These are phyloP conservation scores for Phymanthus crucifer DNA, from an alignment of 92 coral and sea anemone species.

Conservation along the genomic window DNA sequence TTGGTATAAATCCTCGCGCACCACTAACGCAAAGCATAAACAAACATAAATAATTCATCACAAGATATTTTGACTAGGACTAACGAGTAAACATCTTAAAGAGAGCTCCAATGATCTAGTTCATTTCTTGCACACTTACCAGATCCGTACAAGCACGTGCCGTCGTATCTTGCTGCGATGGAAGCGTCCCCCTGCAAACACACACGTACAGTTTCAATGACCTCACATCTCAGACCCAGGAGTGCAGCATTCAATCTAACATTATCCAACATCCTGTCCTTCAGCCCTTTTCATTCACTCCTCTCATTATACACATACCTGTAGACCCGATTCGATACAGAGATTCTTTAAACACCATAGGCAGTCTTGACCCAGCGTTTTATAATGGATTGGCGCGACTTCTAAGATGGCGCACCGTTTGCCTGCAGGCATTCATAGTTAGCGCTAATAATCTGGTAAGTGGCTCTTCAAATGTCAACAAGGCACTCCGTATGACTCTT, in stretches of 20 bases:
- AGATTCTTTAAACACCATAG: neutral
- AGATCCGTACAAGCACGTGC: neutral
- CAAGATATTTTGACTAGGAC: neutral
- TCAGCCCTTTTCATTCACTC: neutral
- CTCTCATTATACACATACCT: conserved; percentile 1
- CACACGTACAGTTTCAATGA: neutral
- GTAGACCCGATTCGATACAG: neutral
- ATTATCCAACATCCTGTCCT: neutral
- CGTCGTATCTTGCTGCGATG: neutral
- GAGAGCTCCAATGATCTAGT: neutral
- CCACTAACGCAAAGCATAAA: too few relatives aligned
- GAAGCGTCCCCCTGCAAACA: neutral
- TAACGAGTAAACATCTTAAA: neutral
- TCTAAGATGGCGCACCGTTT: neutral
- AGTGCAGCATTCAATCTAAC: neutral
- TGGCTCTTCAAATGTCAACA: conserved; percentile 19
- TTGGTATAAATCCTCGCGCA: too few relatives aligned
- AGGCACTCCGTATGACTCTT: conserved; percentile 5
- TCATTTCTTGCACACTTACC: neutral
- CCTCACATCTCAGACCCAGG: neutral
- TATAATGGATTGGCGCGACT: neutral
- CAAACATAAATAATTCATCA: too few relatives aligned
- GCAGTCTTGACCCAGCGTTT: neutral
- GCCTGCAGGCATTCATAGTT: conserved; percentile 3
- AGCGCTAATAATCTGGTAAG: conserved; percentile 12